phyloP scores from a whole-genome alignment of 2,113 vertebrate species.

The Regulus satrapa region DNA sequence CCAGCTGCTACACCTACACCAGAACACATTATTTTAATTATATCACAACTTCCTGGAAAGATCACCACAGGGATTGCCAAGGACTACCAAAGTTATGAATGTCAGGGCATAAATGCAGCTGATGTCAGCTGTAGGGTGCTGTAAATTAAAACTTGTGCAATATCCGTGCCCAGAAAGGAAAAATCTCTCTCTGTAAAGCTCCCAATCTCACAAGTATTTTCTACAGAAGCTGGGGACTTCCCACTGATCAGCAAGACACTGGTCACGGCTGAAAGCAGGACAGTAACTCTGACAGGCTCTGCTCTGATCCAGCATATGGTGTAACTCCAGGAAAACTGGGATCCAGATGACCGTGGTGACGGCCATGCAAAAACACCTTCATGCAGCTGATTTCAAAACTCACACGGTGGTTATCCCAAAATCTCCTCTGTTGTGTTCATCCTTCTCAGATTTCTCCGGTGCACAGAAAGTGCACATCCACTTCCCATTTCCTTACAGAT shows the following conservation, averaged over 20 bases:
- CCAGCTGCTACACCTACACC: not conserved
- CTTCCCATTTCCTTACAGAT: not conserved
- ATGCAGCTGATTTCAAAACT: not conserved
- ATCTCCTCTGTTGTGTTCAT: not conserved
- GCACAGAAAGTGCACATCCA: not conserved
- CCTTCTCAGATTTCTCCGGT: not conserved
- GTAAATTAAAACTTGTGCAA: not conserved
- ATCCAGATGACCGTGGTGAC: not conserved
- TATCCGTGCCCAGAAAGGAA: not conserved
- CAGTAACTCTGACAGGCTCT: not conserved
- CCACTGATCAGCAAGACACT: fast-evolving
- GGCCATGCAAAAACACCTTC: no score
- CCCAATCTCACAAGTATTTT: not conserved
- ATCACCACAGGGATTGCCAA: not conserved
- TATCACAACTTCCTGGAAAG: fast-evolving
- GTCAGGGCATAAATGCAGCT: not conserved
- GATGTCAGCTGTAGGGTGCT: not conserved
- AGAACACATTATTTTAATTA: not conserved
- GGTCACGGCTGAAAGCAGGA: not conserved
- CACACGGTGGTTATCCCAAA: not conserved
- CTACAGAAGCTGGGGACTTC: not conserved
- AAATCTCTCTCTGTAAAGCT: not conserved
- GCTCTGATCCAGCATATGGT: not conserved
- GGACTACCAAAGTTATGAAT: not conserved
- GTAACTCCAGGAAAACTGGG: not conserved